Conservation (phyloP, 2,888 invertebrate genomes). For the Ctena decussata region DNA sequence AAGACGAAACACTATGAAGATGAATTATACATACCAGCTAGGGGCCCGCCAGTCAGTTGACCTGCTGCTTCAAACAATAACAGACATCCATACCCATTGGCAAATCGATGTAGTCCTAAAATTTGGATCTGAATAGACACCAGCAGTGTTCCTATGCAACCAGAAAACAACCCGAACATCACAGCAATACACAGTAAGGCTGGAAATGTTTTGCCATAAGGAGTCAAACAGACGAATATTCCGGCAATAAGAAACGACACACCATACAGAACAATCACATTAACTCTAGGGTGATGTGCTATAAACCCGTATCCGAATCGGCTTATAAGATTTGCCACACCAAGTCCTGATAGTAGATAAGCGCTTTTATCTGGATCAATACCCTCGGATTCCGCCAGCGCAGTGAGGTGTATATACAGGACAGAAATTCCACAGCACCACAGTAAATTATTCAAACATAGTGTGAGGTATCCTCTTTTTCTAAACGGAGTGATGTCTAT, state of each 20-base stretch:
- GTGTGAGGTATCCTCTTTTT: constrained; percentile 64
- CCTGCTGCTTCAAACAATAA: constrained; percentile 71
- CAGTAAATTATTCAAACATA: constrained; percentile 72
- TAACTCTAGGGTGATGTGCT: constrained; percentile 51
- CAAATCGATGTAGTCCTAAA: constrained; percentile 67
- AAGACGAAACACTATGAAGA: too few relatives aligned
- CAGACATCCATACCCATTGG: constrained; percentile 73
- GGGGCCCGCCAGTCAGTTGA: constrained; percentile 70
- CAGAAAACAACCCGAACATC: constrained; percentile 72
- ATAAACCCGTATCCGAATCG: constrained; percentile 68
- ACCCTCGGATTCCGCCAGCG: constrained; percentile 66
- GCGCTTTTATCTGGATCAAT: constrained; percentile 65
- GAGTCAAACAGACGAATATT: constrained; percentile 57
- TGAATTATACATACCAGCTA: constrained; percentile 66
- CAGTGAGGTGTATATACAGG: constrained; percentile 73
- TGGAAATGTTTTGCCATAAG: constrained; percentile 47
- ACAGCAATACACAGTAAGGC: constrained; percentile 59
- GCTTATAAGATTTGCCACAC: constrained; percentile 72
- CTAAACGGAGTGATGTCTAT: constrained; percentile 69
- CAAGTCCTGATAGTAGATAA: constrained; percentile 70
- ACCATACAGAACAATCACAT: constrained; percentile 63
- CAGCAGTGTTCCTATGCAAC: constrained; percentile 69
- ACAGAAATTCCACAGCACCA: constrained; percentile 73
- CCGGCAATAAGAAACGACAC: constrained; percentile 66
- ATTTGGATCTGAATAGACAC: constrained; percentile 67